Evolutionary conservation across 2,888 invertebrate genomes (phyloP).

Genomic region (Lasioglossum villosulum): DNA sequence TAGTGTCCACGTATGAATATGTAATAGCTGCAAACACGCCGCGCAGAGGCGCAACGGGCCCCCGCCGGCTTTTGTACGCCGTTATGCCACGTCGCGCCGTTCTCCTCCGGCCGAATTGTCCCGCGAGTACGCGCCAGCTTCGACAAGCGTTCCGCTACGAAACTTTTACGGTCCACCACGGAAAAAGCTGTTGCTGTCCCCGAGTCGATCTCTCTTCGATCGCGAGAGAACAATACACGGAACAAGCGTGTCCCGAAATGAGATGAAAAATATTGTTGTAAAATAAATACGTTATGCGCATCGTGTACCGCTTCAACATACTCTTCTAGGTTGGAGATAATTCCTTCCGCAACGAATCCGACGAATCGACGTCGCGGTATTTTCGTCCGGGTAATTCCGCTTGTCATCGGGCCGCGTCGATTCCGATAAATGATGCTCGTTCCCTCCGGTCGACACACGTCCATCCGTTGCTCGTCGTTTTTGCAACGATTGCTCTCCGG

Average conservation of each 20-base stretch:
- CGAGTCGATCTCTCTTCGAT: neutral
- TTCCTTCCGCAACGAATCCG: neutral
- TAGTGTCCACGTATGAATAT: constrained; percentile 73
- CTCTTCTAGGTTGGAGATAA: neutral
- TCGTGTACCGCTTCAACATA: neutral
- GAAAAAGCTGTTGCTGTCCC: neutral
- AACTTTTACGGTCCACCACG: constrained; percentile 2
- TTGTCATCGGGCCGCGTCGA: constrained; percentile 21
- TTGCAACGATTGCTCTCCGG: neutral
- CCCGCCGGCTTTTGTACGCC: constrained; percentile 26
- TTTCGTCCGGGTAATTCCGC: constrained; percentile 12
- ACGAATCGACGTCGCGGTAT: constrained; percentile 1
- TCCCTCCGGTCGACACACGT: neutral
- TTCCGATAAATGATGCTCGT: constrained; percentile 52
- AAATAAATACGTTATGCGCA: no score
- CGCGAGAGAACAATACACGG: no score
- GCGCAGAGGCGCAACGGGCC: constrained; percentile 29
- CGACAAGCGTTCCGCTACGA: neutral
- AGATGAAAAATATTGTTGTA: no score
- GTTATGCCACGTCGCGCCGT: neutral
- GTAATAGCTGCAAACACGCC: constrained; percentile 60
- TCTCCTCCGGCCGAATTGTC: constrained; percentile 25
- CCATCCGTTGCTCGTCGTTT: neutral
- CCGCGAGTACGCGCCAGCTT: constrained; percentile 6
- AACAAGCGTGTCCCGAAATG: no score